Base-by-base conservation (phyloP, 1,140 invertebrate species). In the Drosophila truncata region DNA sequence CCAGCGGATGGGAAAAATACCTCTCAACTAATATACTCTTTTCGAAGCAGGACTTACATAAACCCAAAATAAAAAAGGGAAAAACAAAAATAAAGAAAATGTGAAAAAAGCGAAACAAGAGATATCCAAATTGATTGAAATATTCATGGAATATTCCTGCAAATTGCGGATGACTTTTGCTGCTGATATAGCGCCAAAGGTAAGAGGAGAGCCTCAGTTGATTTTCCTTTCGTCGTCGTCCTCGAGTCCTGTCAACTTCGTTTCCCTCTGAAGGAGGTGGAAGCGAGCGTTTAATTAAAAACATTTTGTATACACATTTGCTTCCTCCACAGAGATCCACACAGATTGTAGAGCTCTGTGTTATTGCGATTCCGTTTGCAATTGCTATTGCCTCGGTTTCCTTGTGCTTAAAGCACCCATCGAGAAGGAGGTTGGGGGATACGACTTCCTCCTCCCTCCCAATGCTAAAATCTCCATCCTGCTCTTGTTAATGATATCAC, bases 281-380 rank as follows among this genome's bases (percentile, higher is more conserved):
- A 81, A 65, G 83, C 78, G 80, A 90, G 74, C 85, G 81, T 88
- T 88, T 90, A 88, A 88, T 88, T 88, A 88, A 88, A 88, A 88
- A 88, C 85, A 88, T 88, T 88, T 88, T 88, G 85, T 84, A 88
- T 90, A 90, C 85, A 90, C 84, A 88, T 88, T 84, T 88, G 80
- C 84, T 88, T 84, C 84, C 83, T 83, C 71, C 42, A 73, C 39
- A 65, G 41, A 77, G 65, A 65, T 78, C 61, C 50, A 52, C 47
- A 74, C 70, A 58, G 52, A 41, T 58, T 42, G 14, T 63, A 37
- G 39, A 60, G 67, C 69, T 80, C 61, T 57, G 72, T 85, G 69
- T 82, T 87, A 82, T 86, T 87, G 67, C 83, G 76, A 86, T 80
- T 88, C 84, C 84, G 84, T 88, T 87, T 88, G 83, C 84, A 84